These are phyloP conservation scores for Hymenopus coronatus DNA, from an alignment of 2,888 invertebrate genomes.

Conservation along the genomic window DNA sequence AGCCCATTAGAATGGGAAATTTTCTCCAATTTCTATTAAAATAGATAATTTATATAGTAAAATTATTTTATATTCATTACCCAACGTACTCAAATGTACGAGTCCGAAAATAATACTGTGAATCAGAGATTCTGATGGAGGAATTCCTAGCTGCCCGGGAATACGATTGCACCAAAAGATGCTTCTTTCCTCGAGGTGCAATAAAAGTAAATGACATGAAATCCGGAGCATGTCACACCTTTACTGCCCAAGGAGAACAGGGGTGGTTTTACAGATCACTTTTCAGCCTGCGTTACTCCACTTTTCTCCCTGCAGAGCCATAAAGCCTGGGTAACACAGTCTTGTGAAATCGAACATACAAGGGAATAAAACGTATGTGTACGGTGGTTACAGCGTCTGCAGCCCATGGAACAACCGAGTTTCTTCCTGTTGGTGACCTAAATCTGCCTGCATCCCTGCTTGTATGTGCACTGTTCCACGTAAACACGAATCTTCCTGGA, in stretches of 20 bases:
- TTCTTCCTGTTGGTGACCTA: not conserved
- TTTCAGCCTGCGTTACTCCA: not conserved
- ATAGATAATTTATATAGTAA: too few species aligned
- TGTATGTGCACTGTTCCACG: too few species aligned
- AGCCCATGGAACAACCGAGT: not conserved
- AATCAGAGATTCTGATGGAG: not conserved
- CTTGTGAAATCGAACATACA: slow-evolving; percentile 1
- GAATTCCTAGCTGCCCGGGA: not conserved
- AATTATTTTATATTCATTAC: not conserved
- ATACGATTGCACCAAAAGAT: not conserved
- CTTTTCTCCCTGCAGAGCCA: not conserved
- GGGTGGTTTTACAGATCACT: not conserved
- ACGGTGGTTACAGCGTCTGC: not conserved
- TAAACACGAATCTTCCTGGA: too few species aligned
- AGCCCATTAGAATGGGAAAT: too few species aligned
- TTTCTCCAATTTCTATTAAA: too few species aligned
- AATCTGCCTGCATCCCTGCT: not conserved
- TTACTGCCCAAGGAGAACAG: not conserved
- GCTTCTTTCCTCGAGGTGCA: not conserved
- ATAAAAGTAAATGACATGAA: not conserved
- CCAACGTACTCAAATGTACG: not conserved
- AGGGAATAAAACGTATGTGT: not conserved
- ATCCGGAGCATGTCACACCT: not conserved
- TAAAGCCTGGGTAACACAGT: not conserved
- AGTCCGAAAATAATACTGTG: not conserved